Evolutionary conservation across 2,888 invertebrate genomes (phyloP).

Genomic region (Sericinus montela): DNA sequence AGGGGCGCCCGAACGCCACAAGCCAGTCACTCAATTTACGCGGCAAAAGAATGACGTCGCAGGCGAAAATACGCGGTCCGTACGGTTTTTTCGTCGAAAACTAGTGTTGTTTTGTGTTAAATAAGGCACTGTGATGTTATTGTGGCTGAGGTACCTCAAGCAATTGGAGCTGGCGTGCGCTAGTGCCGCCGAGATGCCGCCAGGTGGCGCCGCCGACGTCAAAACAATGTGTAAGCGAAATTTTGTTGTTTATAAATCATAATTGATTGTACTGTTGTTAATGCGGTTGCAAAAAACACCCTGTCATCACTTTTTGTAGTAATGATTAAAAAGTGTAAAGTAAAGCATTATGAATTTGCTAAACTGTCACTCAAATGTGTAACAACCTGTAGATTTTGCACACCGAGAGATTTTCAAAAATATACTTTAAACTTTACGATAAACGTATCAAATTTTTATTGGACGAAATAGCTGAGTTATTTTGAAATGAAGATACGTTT

Average conservation of each 20-base stretch:
- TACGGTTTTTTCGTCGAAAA: slow-evolving; percentile 1
- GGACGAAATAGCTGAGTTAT: neutral
- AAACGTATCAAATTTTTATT: neutral
- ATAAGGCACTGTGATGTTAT: slow-evolving; percentile 62
- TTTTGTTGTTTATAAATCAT: slow-evolving; percentile 26
- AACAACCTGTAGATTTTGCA: slow-evolving; percentile 5
- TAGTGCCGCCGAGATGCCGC: slow-evolving; percentile 47
- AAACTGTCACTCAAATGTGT: neutral
- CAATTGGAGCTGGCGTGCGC: slow-evolving; percentile 68
- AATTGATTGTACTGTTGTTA: neutral
- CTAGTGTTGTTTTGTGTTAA: slow-evolving; percentile 30
- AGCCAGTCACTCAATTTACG: slow-evolving; percentile 75
- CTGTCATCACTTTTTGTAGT: no score
- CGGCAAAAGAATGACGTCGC: slow-evolving; percentile 75
- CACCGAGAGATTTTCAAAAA: neutral
- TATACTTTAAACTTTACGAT: neutral
- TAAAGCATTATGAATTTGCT: neutral
- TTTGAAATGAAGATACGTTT: slow-evolving; percentile 4
- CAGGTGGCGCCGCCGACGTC: slow-evolving; percentile 62
- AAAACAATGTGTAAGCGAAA: slow-evolving; percentile 72
- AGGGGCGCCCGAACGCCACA: slow-evolving; percentile 52
- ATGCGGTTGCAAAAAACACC: neutral
- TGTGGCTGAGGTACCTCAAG: slow-evolving; percentile 72
- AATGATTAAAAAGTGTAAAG: no score
- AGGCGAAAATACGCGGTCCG: slow-evolving; percentile 35